Conservation (phyloP, 2,888 invertebrate species). For the Acholoe squamosa region DNA sequence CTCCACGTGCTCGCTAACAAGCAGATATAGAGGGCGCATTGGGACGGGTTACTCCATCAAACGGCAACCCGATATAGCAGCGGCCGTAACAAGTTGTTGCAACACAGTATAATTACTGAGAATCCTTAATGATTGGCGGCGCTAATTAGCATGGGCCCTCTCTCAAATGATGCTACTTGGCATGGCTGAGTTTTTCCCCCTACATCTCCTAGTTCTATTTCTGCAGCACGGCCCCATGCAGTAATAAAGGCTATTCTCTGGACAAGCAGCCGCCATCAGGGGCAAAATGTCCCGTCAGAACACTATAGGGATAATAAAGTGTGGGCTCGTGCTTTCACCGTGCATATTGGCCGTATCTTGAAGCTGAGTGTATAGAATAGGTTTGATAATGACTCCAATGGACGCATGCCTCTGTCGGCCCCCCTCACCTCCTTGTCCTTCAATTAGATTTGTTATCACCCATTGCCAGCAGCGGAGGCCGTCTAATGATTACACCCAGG, state of each 20-base stretch:
- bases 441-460: constrained; percentile 48
- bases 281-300: neutral
- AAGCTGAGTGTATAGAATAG: neutral
- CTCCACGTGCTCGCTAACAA: neutral
- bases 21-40: constrained; percentile 16
- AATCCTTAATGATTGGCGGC: neutral
- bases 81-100: neutral
- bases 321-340: neutral
- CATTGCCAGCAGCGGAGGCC: neutral
- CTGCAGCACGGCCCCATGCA: neutral
- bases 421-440: neutral
- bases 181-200: neutral
- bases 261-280: neutral
- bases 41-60: neutral
- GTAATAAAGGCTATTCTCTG: constrained; percentile 26
- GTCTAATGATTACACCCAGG: constrained; percentile 44
- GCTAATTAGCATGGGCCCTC: neutral
- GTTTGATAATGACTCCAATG: constrained; percentile 31
- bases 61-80: neutral
- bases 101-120: constrained; percentile 18
- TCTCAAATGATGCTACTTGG: constrained; percentile 37
- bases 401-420: neutral
- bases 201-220: neutral
- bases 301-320: constrained; percentile 8
- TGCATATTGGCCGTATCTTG: constrained; percentile 9